A percentile compares a stretch with the other conserved stretches of the same genome.
phyloP scores from a whole-genome alignment of 2,888 invertebrate genomes.

The Caradrina clavipalpis region DNA sequence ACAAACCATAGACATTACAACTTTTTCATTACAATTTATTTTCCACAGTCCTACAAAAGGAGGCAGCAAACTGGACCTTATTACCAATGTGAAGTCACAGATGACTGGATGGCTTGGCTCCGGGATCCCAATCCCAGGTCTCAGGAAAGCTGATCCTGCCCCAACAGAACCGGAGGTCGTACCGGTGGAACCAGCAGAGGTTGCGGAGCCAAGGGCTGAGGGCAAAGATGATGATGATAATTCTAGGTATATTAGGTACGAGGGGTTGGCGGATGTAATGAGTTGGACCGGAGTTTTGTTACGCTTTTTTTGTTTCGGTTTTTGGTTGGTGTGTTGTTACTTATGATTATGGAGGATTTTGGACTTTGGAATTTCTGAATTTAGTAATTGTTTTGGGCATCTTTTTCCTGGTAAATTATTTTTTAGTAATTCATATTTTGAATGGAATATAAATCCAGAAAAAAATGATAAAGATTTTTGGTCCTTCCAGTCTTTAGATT shows the following conservation, averaged over 20 bases:
- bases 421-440: no score
- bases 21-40: slow-evolving; percentile 20
- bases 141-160: slow-evolving; percentile 92
- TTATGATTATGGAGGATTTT: slow-evolving; percentile 4
- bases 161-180: slow-evolving; percentile 86
- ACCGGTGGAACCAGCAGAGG: slow-evolving; percentile 84
- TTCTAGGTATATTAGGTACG: slow-evolving; percentile 95
- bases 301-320: slow-evolving; percentile 61
- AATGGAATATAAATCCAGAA: neutral
- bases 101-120: slow-evolving; percentile 96
- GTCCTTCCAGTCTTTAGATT: neutral
- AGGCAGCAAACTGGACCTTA: slow-evolving; percentile 94
- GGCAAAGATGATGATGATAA: slow-evolving; percentile 96
- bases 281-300: slow-evolving; percentile 77
- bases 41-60: slow-evolving; percentile 93
- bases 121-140: slow-evolving; percentile 94
- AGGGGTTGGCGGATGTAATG: slow-evolving; percentile 91
- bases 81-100: slow-evolving; percentile 96
- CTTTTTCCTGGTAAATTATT: no score
- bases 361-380: neutral
- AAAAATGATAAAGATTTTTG: neutral
- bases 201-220: slow-evolving; percentile 81
- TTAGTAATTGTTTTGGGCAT: no score
- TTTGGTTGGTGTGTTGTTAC: slow-evolving; percentile 66
- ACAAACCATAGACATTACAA: neutral